Evolutionary conservation across 2,797 vertebrate species (phyloP).

Genomic region (Phrynocephalus vlangalii): DNA sequence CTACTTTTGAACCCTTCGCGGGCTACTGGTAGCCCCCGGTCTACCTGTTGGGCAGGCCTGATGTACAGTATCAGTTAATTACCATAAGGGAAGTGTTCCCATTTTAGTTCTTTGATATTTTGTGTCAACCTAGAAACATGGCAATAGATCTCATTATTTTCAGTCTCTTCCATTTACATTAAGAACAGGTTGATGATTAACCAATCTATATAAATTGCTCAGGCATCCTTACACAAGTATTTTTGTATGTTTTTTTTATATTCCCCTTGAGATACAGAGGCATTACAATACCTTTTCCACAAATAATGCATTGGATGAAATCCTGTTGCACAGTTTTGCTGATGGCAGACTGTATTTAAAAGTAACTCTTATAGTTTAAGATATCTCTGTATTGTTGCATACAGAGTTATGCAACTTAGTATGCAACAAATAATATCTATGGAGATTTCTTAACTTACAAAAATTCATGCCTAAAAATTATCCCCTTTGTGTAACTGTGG

Average conservation of each 20-base stretch:
- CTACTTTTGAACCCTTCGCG: too few relatives aligned
- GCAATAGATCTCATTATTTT: slow-evolving; percentile 36
- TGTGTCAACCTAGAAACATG: slow-evolving; percentile 37
- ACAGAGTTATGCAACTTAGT: too few relatives aligned
- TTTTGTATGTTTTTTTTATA: slow-evolving; percentile 34
- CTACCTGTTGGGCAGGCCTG: too few relatives aligned
- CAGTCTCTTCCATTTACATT: slow-evolving; percentile 8
- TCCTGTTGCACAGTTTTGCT: not conserved
- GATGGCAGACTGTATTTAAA: too few relatives aligned
- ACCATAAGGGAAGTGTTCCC: slow-evolving; percentile 36
- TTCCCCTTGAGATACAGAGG: not conserved
- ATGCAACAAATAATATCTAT: too few relatives aligned
- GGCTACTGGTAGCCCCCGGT: too few relatives aligned
- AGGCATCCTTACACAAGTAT: slow-evolving; percentile 53
- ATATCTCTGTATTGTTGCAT: too few relatives aligned
- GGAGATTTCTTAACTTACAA: too few relatives aligned
- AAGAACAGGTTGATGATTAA: slow-evolving; percentile 46
- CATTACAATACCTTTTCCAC: not conserved
- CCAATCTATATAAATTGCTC: slow-evolving; percentile 41
- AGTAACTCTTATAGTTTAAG: too few relatives aligned
- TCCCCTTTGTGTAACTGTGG: too few relatives aligned
- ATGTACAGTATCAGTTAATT: not conserved
- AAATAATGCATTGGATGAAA: not conserved
- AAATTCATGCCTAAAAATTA: too few relatives aligned
- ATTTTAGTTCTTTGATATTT: slow-evolving; percentile 15